Conservation (phyloP, 2,113 vertebrate species). For the Ptilonorhynchus violaceus region DNA sequence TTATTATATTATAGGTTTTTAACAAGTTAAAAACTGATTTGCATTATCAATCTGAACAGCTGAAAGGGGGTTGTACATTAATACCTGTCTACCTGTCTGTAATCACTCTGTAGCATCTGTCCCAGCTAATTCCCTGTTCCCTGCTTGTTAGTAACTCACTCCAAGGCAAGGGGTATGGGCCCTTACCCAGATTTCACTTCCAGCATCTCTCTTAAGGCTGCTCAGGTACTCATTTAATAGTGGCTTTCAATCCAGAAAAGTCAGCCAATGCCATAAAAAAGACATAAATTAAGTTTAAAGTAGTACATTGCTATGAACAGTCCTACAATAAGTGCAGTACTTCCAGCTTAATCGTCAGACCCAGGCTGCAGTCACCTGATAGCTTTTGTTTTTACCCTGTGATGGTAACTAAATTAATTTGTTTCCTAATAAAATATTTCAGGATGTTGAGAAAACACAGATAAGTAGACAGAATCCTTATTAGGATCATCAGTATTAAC, state of each 20-base stretch:
- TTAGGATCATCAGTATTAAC: slow-evolving; percentile 91
- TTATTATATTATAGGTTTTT: background rate
- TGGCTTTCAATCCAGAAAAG: background rate
- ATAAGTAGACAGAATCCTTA: slow-evolving; percentile 86
- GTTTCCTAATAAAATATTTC: slow-evolving; percentile 84
- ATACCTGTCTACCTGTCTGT: slow-evolving; percentile 38
- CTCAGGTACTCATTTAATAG: background rate
- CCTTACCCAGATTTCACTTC: background rate
- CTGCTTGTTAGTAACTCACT: background rate
- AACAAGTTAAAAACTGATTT: slow-evolving; percentile 20
- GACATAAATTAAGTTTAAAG: background rate
- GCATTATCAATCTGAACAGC: background rate
- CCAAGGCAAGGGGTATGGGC: background rate
- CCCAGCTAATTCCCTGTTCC: background rate
- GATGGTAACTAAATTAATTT: slow-evolving; percentile 74
- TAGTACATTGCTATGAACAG: background rate
- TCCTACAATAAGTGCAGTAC: background rate
- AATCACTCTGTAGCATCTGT: background rate
- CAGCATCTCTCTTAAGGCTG: background rate
- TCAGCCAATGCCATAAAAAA: background rate
- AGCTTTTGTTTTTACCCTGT: slow-evolving; percentile 39
- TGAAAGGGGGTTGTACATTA: background rate
- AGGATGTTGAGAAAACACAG: slow-evolving; percentile 85
- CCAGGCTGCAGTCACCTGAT: slow-evolving; percentile 33
- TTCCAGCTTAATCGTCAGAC: slow-evolving; percentile 12